Conservation (phyloP, 2,113 vertebrate species). For the Benitochromis conjunctus region DNA sequence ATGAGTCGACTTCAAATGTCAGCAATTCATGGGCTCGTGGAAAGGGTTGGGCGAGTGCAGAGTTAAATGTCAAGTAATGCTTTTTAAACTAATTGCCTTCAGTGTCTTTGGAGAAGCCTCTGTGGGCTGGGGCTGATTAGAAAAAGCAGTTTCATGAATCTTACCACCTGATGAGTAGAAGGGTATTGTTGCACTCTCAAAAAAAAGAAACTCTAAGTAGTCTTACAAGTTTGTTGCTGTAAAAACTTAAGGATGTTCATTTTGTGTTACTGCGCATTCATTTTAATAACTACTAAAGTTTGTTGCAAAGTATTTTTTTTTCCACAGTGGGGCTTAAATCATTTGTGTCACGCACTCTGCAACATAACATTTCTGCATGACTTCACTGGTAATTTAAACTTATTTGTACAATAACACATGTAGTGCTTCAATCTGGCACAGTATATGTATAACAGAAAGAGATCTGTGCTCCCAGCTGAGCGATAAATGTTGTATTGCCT, state of each 20-base stretch:
- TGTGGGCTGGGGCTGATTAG: constrained; percentile 49
- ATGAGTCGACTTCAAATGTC: constrained; percentile 68
- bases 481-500: not conserved
- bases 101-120: constrained; percentile 53
- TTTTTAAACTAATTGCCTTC: constrained; percentile 73
- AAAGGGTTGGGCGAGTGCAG: constrained; percentile 33
- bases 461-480: not conserved
- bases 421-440: not conserved
- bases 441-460: not conserved
- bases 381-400: not conserved
- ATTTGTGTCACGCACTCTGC: not conserved
- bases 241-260: not conserved
- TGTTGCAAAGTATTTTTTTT: not conserved
- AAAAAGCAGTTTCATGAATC: constrained; percentile 40
- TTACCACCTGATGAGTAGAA: constrained; percentile 43
- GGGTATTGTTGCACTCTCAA: constrained; percentile 11
- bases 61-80: constrained; percentile 74
- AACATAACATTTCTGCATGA: not conserved
- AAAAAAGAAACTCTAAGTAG: not conserved
- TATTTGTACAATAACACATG: not conserved
- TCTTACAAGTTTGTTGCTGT: not conserved
- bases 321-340: not conserved
- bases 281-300: not conserved
- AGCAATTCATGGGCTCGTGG: constrained; percentile 60
- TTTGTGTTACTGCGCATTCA: not conserved